These are phyloP conservation scores for Schizopygopsis malacanthus DNA, from an alignment of 2,797 vertebrate genomes.

Conservation along the genomic window DNA sequence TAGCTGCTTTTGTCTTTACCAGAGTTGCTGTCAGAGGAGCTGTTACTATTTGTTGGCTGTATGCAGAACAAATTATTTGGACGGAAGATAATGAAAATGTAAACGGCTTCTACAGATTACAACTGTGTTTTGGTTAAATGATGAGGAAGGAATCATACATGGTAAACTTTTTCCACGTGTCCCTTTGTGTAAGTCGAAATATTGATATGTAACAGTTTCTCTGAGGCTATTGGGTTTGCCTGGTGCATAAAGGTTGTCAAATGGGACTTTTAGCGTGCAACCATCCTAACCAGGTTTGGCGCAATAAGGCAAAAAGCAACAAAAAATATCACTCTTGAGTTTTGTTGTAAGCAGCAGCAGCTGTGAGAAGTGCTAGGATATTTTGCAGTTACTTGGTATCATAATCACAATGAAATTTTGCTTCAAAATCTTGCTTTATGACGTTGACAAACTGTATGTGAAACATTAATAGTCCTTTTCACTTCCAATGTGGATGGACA, in stretches of 20 bases:
- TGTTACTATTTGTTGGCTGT: conserved; percentile 49
- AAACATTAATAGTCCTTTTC: background rate
- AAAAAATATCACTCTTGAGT: background rate
- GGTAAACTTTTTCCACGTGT: background rate
- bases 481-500: background rate
- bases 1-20: conserved; percentile 36
- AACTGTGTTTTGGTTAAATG: conserved; percentile 27
- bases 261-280: background rate
- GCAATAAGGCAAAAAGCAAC: background rate
- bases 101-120: conserved; percentile 32
- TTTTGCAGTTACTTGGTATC: background rate
- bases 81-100: conserved; percentile 39
- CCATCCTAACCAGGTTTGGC: background rate
- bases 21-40: conserved; percentile 43
- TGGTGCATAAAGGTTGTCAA: background rate
- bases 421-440: background rate
- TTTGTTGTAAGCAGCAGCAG: background rate
- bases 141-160: background rate
- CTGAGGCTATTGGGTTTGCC: background rate
- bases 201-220: background rate
- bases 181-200: conserved; percentile 22
- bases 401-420: background rate
- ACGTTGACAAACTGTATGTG: no score
- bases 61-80: conserved; percentile 41
- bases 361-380: background rate